phyloP scores from a whole-genome alignment of 2,113 vertebrate species.

The Gulo gulo region DNA sequence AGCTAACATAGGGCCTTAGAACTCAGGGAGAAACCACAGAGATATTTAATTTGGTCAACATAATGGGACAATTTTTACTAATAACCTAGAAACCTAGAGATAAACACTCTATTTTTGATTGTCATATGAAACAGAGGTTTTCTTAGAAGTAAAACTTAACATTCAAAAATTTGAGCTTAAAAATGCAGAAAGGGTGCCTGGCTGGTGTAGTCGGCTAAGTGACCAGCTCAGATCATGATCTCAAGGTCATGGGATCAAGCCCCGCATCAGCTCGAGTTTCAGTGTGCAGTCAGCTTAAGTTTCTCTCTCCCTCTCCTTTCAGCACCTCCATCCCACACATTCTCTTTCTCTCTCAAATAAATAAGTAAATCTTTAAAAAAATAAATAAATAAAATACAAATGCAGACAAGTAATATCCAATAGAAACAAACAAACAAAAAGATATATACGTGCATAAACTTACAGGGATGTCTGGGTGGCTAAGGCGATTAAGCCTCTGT shows the following conservation, averaged over 20 bases:
- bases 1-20: background rate
- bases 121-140: background rate
- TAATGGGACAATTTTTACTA: background rate
- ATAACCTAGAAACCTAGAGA: background rate
- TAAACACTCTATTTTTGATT: background rate
- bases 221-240: background rate
- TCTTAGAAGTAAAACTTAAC: background rate
- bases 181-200: background rate
- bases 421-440: background rate
- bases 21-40: background rate
- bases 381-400: background rate
- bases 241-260: background rate
- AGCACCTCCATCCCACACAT: fast-evolving
- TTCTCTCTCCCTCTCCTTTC: background rate
- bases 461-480: no score
- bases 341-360: background rate
- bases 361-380: background rate
- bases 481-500: no score
- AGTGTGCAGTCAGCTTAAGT: background rate
- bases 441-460: background rate
- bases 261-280: background rate
- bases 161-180: background rate
- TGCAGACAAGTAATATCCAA: background rate
- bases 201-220: background rate
- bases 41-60: background rate